Percentiles rank a stretch among this genome's conserved stretches.
These are phyloP conservation scores for Mimumesa dahlbomi DNA, from an alignment of 2,888 invertebrate species.

Conservation along the genomic window DNA sequence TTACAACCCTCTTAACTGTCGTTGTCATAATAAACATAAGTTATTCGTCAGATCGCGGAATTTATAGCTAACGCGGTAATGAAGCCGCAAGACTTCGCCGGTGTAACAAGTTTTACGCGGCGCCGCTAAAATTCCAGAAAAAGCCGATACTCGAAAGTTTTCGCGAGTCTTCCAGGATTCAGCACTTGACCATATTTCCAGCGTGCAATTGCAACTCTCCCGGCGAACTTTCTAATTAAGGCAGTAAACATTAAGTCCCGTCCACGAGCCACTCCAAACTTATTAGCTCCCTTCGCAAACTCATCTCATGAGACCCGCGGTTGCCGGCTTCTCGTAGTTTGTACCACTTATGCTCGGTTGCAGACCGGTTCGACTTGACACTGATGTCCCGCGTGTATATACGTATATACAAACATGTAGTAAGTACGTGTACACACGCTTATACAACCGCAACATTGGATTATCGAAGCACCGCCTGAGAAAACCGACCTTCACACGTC, in stretches of 20 bases:
- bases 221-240: slow-evolving; percentile 47
- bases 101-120: no score
- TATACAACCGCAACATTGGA: slow-evolving; percentile 18
- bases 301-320: slow-evolving; percentile 6
- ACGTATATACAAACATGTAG: not conserved
- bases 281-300: slow-evolving; percentile 27
- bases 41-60: no score
- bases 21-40: no score
- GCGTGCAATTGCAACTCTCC: slow-evolving; percentile 5
- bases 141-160: no score
- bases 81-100: no score
- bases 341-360: slow-evolving; percentile 39
- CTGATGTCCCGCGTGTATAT: slow-evolving; percentile 17
- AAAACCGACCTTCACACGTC: slow-evolving; percentile 54
- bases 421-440: slow-evolving; percentile 9
- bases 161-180: not conserved
- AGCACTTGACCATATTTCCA: not conserved
- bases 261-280: slow-evolving; percentile 33
- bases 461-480: slow-evolving; percentile 35
- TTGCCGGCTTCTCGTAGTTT: slow-evolving; percentile 41
- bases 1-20: no score
- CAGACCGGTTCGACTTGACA: slow-evolving; percentile 49
- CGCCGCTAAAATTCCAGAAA: no score
- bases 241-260: slow-evolving; percentile 35
- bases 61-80: no score